phyloP scores from a whole-genome alignment of 1,140 invertebrate genomes.

The Triops cancriformis region DNA sequence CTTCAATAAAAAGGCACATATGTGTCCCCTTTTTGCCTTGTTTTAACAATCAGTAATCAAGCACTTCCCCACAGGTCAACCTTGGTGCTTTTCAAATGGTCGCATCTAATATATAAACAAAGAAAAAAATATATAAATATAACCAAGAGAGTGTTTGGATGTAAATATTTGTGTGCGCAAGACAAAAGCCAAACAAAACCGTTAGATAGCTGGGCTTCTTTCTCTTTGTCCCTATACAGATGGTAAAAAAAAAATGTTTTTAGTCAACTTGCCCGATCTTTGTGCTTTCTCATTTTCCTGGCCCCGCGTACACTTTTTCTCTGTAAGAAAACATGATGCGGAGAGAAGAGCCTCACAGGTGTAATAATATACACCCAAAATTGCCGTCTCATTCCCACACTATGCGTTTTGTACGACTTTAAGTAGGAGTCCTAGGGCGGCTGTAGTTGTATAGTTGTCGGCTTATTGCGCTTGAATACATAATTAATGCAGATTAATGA shows the following conservation, averaged over 20 bases:
- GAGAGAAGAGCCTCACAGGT: background rate
- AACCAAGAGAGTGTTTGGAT: background rate
- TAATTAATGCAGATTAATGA: slow-evolving; percentile 11
- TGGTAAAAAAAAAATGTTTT: background rate
- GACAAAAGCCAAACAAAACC: background rate
- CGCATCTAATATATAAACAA: slow-evolving; percentile 2
- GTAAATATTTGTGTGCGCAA: background rate
- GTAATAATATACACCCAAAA: background rate
- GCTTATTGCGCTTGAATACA: background rate
- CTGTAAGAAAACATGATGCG: background rate
- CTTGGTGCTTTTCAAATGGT: background rate
- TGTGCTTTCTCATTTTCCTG: background rate
- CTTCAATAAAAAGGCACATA: background rate
- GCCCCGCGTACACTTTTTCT: background rate
- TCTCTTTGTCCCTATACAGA: background rate
- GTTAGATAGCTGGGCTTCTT: background rate
- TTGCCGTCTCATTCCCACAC: slow-evolving; percentile 5
- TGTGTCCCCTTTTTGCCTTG: background rate
- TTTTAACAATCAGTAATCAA: slow-evolving; percentile 6
- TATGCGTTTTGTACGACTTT: background rate
- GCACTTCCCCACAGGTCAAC: background rate
- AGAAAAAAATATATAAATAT: background rate
- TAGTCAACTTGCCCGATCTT: background rate
- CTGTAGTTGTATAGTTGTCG: background rate
- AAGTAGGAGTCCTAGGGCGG: background rate